These are phyloP conservation scores for Huso huso DNA, from an alignment of 2,797 vertebrate species.

Conservation along the genomic window DNA sequence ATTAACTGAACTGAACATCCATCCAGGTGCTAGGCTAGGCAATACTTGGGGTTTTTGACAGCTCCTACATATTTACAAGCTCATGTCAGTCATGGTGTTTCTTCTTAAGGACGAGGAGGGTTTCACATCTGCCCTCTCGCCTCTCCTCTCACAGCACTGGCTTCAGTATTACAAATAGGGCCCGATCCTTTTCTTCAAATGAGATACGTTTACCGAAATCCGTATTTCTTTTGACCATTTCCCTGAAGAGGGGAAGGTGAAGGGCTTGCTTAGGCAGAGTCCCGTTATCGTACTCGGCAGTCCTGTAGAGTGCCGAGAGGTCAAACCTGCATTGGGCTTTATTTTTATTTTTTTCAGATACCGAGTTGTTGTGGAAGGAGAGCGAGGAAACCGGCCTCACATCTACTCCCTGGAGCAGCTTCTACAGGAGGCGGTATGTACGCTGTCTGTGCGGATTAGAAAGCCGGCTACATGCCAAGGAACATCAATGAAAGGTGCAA, in stretches of 20 bases:
- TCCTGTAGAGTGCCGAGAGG: conserved; percentile 12
- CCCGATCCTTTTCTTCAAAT: no score
- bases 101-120: no score
- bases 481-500: conserved; percentile 12
- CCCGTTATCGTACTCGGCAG: not conserved
- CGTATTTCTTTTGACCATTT: no score
- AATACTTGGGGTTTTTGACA: no score
- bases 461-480: conserved; percentile 9
- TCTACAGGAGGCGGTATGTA: conserved; percentile 91
- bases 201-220: no score
- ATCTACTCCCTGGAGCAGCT: conserved; percentile 97
- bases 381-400: conserved; percentile 91
- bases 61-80: no score
- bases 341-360: conserved; percentile 64
- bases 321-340: conserved; percentile 14
- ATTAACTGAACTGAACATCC: no score
- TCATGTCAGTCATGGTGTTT: no score
- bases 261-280: no score
- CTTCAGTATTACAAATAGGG: not conserved
- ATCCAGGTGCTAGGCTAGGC: no score
- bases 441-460: conserved; percentile 24
- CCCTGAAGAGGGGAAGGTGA: no score
- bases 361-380: conserved; percentile 93
- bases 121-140: no score
- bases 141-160: not conserved